phyloP scores from a whole-genome alignment of 2,797 vertebrate species.

The Lindbergichthys nudifrons region DNA sequence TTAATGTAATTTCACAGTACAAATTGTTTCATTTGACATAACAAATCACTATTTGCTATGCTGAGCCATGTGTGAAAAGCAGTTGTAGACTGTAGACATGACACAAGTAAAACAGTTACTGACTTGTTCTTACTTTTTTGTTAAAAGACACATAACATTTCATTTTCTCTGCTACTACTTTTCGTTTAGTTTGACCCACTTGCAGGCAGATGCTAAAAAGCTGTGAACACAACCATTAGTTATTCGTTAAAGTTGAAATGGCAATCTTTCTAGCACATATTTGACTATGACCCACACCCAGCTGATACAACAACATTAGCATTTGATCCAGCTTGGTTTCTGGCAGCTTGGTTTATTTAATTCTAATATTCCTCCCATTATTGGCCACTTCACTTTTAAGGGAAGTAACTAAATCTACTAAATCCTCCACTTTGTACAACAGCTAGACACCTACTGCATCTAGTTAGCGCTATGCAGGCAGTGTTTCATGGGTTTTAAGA shows the following conservation, averaged over 20 bases:
- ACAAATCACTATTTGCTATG: neutral
- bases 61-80: neutral
- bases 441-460: neutral
- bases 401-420: too few species aligned
- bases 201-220: neutral
- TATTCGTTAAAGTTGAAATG: neutral
- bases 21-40: slow-evolving; percentile 1
- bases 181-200: neutral
- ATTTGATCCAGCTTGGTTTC: neutral
- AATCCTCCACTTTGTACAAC: too few species aligned
- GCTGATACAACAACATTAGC: neutral
- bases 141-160: too few species aligned
- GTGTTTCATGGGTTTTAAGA: neutral
- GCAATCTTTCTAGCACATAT: neutral
- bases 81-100: neutral
- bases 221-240: neutral
- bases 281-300: neutral
- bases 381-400: neutral
- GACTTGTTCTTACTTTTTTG: too few species aligned
- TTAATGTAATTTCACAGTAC: slow-evolving; percentile 1
- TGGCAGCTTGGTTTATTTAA: neutral
- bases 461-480: neutral
- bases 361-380: neutral
- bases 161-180: neutral
- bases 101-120: too few species aligned